Base-by-base conservation (phyloP, 2,888 invertebrate genomes). In the Argyra leucocephala region DNA sequence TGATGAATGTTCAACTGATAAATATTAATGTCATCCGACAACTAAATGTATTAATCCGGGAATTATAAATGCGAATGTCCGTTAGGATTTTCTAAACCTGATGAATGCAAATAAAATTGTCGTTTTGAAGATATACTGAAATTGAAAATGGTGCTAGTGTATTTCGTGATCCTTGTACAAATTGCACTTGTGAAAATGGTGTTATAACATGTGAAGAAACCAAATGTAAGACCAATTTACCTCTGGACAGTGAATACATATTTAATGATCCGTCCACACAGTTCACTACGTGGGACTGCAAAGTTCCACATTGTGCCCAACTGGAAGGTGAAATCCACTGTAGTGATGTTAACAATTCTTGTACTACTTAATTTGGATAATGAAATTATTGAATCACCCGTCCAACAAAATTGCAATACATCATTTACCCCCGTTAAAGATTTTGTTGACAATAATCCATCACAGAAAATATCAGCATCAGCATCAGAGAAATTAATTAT, bases 31-130 rank as follows among this genome's bases (percentile, higher is more conserved):
- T 77, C 91, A 91, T 76, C 83, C 85, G 61, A 86, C 85, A 71
- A 88, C 91, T 71, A 84, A 84, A 71, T 94, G 93, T 80, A 82
- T 88, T 71, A 93, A 93, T 78, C 86, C 84, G 93, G 94, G 63
- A 85, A 89, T 65, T 93, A 89, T 80, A 81, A 83, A 72, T 93
- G 94, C 79, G 82, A 84, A 73, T 93, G 93, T 78, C 83, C 85
- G 63, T 77, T 74, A 26, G 74, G 74, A 76, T 81, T 88, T 59
- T 61, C 65, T 15, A 12, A 48, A 23, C 63, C 78, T 36, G 78
- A 78, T 36, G 78, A 84, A 68, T 89, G 89, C 77, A 85, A 85
- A 77, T 81, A 88, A 71, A 87, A 87, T 77, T 92, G 93, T 77
- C 84, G 86, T 77, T 88, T 88, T 81, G 87, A 89, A 74, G 87